phyloP scores from a whole-genome alignment of 2,888 invertebrate species.

The Clunio marinus region DNA sequence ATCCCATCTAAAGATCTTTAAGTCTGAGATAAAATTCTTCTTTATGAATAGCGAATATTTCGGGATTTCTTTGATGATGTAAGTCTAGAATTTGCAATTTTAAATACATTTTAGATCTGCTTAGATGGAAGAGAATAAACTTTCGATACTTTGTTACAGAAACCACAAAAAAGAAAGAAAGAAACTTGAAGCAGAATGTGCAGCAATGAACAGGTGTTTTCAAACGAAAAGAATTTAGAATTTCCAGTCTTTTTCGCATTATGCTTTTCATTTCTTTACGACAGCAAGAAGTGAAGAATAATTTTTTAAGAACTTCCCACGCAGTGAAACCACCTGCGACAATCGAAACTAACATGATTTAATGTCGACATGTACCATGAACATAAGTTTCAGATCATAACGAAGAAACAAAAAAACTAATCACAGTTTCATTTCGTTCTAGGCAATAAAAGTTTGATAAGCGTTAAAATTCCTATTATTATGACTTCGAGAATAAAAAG shows the following conservation, averaged over 20 bases:
- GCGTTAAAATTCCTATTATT: slow-evolving; percentile 30
- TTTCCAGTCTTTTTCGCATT: neutral
- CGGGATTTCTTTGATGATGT: neutral
- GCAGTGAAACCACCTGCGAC: slow-evolving; percentile 30
- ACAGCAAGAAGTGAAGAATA: neutral
- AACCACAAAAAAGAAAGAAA: neutral
- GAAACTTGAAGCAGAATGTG: too few species aligned
- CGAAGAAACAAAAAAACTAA: neutral
- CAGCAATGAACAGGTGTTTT: slow-evolving; percentile 35
- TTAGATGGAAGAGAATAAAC: neutral
- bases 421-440: slow-evolving; percentile 17
- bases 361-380: neutral
- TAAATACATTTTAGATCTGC: neutral
- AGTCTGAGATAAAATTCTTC: too few species aligned
- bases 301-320: slow-evolving; percentile 12
- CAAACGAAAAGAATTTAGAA: slow-evolving; percentile 17
- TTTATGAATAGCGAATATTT: too few species aligned
- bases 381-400: neutral
- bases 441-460: slow-evolving; percentile 33
- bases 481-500: slow-evolving; percentile 19
- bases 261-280: neutral
- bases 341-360: neutral
- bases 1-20: too few species aligned
- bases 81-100: neutral
- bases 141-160: neutral